These are phyloP conservation scores for Ischnura elegans DNA, from an alignment of 2,888 invertebrate genomes.

Conservation along the genomic window DNA sequence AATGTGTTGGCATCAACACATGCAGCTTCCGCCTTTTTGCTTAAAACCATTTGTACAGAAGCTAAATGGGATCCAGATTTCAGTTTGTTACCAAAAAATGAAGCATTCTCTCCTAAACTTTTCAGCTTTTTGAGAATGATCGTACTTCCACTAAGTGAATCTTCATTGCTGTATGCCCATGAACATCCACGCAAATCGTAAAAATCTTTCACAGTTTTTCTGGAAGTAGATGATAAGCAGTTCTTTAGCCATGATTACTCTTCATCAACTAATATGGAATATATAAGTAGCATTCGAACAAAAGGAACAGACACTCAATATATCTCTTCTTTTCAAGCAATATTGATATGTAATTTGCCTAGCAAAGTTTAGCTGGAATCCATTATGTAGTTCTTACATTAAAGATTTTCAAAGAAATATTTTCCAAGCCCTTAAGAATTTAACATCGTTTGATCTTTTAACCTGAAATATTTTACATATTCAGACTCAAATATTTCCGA, in stretches of 20 bases:
- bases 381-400: too few species aligned
- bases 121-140: slow-evolving; percentile 80
- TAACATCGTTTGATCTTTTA: too few species aligned
- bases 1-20: slow-evolving; percentile 83
- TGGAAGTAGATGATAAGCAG: slow-evolving; percentile 69
- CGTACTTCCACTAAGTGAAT: slow-evolving; percentile 81
- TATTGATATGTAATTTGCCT: too few species aligned
- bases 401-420: too few species aligned
- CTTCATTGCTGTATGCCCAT: slow-evolving; percentile 80
- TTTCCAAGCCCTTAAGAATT: too few species aligned
- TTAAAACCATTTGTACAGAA: slow-evolving; percentile 82
- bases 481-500: too few species aligned
- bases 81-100: slow-evolving; percentile 81
- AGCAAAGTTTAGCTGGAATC: too few species aligned
- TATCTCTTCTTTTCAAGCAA: too few species aligned
- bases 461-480: too few species aligned
- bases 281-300: too few species aligned
- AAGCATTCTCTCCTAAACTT: slow-evolving; percentile 82
- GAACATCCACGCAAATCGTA: slow-evolving; percentile 81
- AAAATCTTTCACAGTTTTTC: slow-evolving; percentile 81
- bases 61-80: slow-evolving; percentile 82
- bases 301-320: too few species aligned
- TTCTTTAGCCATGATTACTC: not conserved
- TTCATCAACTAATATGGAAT: not conserved
- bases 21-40: slow-evolving; percentile 83